Base-by-base conservation (phyloP, 1,140 invertebrate genomes). In the Sweltsa coloradensis region DNA sequence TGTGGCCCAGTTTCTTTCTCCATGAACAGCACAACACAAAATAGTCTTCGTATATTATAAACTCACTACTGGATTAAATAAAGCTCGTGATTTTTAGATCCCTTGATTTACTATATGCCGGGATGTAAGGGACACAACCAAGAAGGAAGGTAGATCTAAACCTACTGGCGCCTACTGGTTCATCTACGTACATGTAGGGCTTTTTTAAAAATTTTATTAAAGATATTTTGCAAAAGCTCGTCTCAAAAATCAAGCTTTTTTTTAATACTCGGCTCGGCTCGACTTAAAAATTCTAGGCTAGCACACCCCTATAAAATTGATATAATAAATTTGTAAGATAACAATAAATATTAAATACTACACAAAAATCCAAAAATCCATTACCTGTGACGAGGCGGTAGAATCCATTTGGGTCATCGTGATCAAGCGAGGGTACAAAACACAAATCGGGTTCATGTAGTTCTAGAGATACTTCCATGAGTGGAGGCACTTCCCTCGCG, bases 391-490 rank as follows among this genome's bases (percentile, higher is more conserved):
- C 68, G 31, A 75, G 62, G 26, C 63, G 61, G 26, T 73, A 75
- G 51, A 85, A 81, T 34, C 78, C 75, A 4, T 63, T 57, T 2
- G 74, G 64, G 25, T 74, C 67, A 13, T 72, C 70, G 55, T 24
- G 6, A 7, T 81, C 72, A 23, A 85, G 59, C 5, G 73, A 73
- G 0, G 81, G 80, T 14, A 68, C 59, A 54, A 78, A 85, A 9
- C 73, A 61, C 25, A 86, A 73, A 21, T 74, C 65, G 0, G 74
- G 73, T 18, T 75, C 70, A 37, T 74, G 66, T 2, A 87, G 64
- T 51, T 76, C 72, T 50, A 87, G 65, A 22, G 71, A 62, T 21
- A 83, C 71, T 59, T 83, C 76, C 34, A 78, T 75, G 0, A 79
- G 62, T 0, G 76, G 74, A 3, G 43, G 47, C 7, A 59, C 52